A percentile compares a stretch with the other conserved stretches of the same genome.
These are phyloP conservation scores for Tonatia bakeri DNA, from an alignment of 2,113 vertebrate species.

Conservation along the genomic window DNA sequence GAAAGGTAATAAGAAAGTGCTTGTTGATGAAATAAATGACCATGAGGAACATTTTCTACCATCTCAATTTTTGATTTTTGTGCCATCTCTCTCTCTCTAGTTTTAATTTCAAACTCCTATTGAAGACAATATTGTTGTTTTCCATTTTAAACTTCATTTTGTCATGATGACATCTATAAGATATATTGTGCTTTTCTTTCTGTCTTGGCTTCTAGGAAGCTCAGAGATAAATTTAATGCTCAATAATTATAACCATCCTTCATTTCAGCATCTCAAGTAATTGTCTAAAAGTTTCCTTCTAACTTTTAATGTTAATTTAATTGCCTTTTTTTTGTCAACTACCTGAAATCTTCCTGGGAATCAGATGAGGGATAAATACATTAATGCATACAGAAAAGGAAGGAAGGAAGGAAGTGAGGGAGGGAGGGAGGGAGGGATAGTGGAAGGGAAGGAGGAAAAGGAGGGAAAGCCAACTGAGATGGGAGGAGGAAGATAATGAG, in stretches of 20 bases:
- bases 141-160: slow-evolving; percentile 26
- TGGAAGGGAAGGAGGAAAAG: neutral
- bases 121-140: neutral
- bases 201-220: neutral
- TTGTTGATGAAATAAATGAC: neutral
- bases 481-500: neutral
- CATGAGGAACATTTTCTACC: neutral
- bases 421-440: no score
- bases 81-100: neutral
- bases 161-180: neutral
- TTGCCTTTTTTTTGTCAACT: neutral
- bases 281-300: neutral
- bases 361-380: neutral
- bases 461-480: neutral
- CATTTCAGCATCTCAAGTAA: neutral
- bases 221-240: slow-evolving; percentile 22
- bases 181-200: slow-evolving; percentile 30
- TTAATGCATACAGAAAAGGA: neutral
- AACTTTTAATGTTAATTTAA: neutral
- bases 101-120: neutral
- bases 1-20: neutral
- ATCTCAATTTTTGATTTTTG: neutral
- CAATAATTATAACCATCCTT: neutral
- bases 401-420: no score
- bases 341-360: neutral